Base-by-base conservation (phyloP, 2,113 vertebrate species). In the Caloenas nicobarica region DNA sequence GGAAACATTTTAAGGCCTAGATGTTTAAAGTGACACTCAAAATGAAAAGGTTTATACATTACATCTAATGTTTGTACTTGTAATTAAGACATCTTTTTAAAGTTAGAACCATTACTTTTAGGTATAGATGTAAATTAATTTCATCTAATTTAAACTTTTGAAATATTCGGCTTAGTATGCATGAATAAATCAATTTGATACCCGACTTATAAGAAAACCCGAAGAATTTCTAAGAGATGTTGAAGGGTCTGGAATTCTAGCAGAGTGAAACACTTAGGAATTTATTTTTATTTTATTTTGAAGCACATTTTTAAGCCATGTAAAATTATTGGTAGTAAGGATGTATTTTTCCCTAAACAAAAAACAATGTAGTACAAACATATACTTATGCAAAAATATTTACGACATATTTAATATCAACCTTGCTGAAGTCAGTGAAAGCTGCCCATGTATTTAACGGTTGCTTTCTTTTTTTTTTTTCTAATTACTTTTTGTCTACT, bases 311-410 rank as follows among this genome's bases (percentile, higher is more conserved):
- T 71, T 74, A 56, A 60, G 3, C 4, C 25, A 9, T 50, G 6
- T 22, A 53, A 82, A 88, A 69, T 61, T 65, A 38, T 4, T 82
- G 3, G 6, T 46, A 50, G 2, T 21, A 48, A 77, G 26, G 16
- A 36, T 31, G 11, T 4, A 51, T 26, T 69, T 80, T 87, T 93
- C 60, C 19, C 58, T 81, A 46, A 86, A 60, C 15, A 74, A 85
- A 86, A 62, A 51, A 0, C 3, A 62, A 5, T 3, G 3, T 2
- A 8, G 4, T 58, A 65, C 2, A 93, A 90, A 28, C 8, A 46
- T 3, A 44, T 11, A 23, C 2, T 22, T 48, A 38, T 22, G 11
- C 74, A 71, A 44, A 53, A 36, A n/a, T 6, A 2, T 7, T 33
- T 18, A 42, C 34, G 1, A 46, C 0, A 0, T 62, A 3, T 56